Base-by-base conservation (phyloP, 2,113 vertebrate genomes). In the Toxostoma redivivum region DNA sequence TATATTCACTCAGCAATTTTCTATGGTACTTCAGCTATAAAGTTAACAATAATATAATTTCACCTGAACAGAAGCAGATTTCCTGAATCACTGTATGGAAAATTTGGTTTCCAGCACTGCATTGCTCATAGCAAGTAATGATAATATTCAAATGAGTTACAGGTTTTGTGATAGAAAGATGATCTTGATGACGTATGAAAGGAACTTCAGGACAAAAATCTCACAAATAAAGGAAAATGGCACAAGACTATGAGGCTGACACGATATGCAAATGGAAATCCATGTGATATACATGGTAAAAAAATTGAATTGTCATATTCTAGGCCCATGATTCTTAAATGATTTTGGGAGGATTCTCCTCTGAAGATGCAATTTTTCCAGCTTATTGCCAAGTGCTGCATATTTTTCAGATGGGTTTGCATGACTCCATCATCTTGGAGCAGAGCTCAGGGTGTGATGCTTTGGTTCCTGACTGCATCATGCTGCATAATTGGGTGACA, bases 221-320 rank as follows among this genome's bases (percentile, higher is more conserved):
- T 72, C 44, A 85, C 33, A 82, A 30, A 86, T 60, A 64, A 87
- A 76, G 45, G 69, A 78, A 92, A 78, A 84, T 18, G 35, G 7
- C 40, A 48, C 17, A 37, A 47, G 45, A n/a, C 19, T 16, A 42
- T n/a, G 48, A 60, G 58, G 25, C 11, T 67, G 65, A 60, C 17
- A 31, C 12, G 45, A 56, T 69, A 38, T 11, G n/a, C 9, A 81
- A 77, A n/a, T 58, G 18, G 10, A 58, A 81, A 86, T 15, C 40
- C 1, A 40, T 3, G 8, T 9, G 3, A 23, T 77, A 31, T 7
- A 37, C 0, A 2, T 12, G 8, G 11, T 57, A 12, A 60, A 71
- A 90, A 73, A 12, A 64, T 14, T 16, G 31, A 58, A 38, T 64
- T 81, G 9, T 64, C 48, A 25, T 72, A 44, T 72, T 79, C 30